Evolutionary conservation across 35 echinoderm and acorn worm genomes (phyloP).

Genomic region (Apostichopus japonicus): DNA sequence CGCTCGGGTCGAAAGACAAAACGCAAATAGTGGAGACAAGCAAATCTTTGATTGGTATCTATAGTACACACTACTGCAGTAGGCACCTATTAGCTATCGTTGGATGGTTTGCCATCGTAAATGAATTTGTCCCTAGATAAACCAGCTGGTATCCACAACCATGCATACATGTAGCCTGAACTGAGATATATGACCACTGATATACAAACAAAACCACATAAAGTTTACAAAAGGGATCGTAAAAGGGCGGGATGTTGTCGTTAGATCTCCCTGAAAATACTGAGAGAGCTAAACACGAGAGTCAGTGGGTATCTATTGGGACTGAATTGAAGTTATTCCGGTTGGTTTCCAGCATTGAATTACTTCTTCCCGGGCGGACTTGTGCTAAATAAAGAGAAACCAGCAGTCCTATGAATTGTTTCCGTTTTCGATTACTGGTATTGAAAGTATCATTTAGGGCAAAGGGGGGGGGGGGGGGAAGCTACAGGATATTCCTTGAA

Average conservation of each 20-base stretch:
- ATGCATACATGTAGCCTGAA: background rate
- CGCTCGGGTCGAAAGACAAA: slow-evolving; percentile 6
- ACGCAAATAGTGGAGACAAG: background rate
- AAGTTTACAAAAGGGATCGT: slow-evolving; percentile 27
- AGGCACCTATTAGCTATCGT: background rate
- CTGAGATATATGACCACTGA: background rate
- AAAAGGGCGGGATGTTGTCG: background rate
- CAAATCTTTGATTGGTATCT: too few relatives aligned
- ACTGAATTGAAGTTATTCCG: background rate
- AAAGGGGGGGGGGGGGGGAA: too few relatives aligned
- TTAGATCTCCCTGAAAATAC: too few relatives aligned
- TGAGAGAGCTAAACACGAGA: too few relatives aligned
- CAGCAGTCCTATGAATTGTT: background rate
- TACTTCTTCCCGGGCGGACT: background rate
- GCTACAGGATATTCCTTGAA: too few relatives aligned
- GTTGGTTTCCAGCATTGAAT: background rate
- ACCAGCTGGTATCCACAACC: background rate
- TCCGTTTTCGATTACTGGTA: background rate
- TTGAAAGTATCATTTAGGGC: too few relatives aligned
- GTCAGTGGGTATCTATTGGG: background rate
- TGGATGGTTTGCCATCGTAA: background rate
- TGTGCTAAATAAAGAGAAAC: background rate
- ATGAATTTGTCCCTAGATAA: background rate
- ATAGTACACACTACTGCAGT: too few relatives aligned
- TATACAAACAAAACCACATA: background rate